phyloP scores from a whole-genome alignment of 1,140 invertebrate genomes.

The Bombus confusus region DNA sequence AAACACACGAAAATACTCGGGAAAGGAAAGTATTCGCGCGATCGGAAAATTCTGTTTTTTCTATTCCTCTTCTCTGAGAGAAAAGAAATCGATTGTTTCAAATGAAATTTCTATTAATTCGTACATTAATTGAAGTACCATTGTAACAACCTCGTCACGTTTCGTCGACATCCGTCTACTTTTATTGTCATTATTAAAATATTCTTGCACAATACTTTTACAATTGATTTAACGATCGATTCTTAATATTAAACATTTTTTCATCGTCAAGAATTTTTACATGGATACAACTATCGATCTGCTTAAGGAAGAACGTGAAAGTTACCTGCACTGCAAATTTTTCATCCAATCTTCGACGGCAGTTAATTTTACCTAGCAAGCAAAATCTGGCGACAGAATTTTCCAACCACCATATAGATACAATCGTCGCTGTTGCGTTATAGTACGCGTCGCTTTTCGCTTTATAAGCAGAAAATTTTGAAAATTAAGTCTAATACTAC shows the following conservation, averaged over 20 bases:
- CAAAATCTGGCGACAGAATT: too few relatives aligned
- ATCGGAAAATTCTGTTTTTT: not conserved
- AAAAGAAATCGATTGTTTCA: not conserved
- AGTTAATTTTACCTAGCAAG: too few relatives aligned
- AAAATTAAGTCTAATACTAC: too few relatives aligned
- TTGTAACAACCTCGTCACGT: not conserved
- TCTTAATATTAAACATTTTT: not conserved
- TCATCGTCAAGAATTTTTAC: not conserved
- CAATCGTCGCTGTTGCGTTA: too few relatives aligned
- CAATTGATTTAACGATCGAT: not conserved
- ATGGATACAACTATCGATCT: not conserved
- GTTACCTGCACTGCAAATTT: not conserved
- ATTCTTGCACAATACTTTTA: not conserved
- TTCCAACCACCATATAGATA: too few relatives aligned
- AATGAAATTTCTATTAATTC: not conserved
- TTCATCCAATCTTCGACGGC: not conserved
- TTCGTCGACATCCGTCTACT: not conserved
- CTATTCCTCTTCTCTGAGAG: not conserved
- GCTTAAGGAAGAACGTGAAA: not conserved
- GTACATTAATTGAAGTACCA: not conserved
- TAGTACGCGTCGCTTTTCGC: too few relatives aligned
- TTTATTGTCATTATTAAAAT: not conserved
- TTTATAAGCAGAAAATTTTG: not conserved
- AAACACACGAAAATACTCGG: not conserved
- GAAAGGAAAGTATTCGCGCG: not conserved